Evolutionary conservation across 2,113 vertebrate species (phyloP), one percentile per base, ranked within the genome.

Genomic region (Myocastor coypus): DNA sequence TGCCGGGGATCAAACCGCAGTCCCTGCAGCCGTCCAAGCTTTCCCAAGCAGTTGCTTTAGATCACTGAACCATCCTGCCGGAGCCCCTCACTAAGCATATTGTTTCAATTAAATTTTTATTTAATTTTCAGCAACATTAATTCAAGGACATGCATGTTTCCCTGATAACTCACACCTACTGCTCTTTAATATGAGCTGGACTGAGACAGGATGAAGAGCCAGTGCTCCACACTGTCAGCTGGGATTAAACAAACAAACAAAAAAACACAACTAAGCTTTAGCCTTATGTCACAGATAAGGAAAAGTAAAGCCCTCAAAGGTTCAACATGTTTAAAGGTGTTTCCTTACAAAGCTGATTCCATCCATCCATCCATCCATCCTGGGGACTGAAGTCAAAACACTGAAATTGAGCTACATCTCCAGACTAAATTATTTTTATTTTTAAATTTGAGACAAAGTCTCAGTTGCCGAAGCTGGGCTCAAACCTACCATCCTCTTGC

Each of bases 61-160:
- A n/a, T n/a, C n/a, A n/a, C n/a, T n/a, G n/a, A n/a, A n/a, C n/a
- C n/a, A n/a, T n/a, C n/a, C n/a, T n/a, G n/a, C n/a, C n/a, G n/a
- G n/a, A n/a, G n/a, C n/a, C n/a, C n/a, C n/a, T 94, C 61, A 83
- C 26, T 8, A 63, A 77, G 11, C 0, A 94, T 82, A 78, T 46
- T 83, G n/a, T n/a, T n/a, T n/a, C n/a, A n/a, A n/a, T n/a, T n/a
- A n/a, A n/a, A n/a, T n/a, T n/a, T n/a, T n/a, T n/a, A n/a, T 87
- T 69, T 89, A 87, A 91, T 83, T 95, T 42, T 75, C 37, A 93
- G 55, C 30, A 93, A 86, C 40, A 69, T 40, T 91, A 91, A 90
- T 78, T 85, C 57, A 84, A 40, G 46, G 40, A 55, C n/a, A n/a
- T n/a, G n/a, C n/a, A n/a, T n/a, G n/a, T n/a, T n/a, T n/a, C n/a